Percentiles rank a stretch among this genome's conserved stretches.
phyloP scores from a whole-genome alignment of 1,140 invertebrate species.

The Temnothorax nylanderi region DNA sequence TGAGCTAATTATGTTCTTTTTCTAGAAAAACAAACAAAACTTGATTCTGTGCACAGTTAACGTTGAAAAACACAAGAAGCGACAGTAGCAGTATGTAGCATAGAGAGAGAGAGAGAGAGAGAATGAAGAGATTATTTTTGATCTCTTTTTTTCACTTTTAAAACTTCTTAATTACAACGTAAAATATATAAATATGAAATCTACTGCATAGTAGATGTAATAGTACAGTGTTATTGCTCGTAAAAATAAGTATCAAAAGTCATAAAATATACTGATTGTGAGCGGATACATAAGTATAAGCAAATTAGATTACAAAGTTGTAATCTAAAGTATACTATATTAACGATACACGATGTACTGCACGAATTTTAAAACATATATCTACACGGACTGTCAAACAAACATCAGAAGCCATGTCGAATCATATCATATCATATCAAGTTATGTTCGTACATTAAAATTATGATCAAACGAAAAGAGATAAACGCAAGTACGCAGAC shows the following conservation, averaged over 20 bases:
- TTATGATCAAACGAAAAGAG: background rate
- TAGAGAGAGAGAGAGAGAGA: too few relatives aligned
- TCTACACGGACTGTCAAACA: background rate
- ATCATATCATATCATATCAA: background rate
- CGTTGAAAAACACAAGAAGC: background rate
- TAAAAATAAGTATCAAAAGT: background rate
- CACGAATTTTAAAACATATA: background rate
- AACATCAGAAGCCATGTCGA: background rate
- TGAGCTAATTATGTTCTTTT: background rate
- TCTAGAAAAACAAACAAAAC: background rate
- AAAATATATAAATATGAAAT: background rate
- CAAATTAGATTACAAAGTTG: conserved; percentile 7
- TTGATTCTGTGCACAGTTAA: background rate
- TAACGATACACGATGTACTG: background rate
- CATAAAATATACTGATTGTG: background rate
- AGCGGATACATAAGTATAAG: background rate
- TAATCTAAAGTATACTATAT: background rate
- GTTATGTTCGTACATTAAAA: background rate
- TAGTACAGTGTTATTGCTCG: background rate
- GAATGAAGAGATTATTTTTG: background rate
- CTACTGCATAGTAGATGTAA: background rate
- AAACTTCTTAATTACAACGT: background rate
- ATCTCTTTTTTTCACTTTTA: background rate
- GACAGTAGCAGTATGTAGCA: background rate
- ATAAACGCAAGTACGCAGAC: background rate